phyloP scores from a whole-genome alignment of 2,113 vertebrate species.

The Dicaeum eximium region DNA sequence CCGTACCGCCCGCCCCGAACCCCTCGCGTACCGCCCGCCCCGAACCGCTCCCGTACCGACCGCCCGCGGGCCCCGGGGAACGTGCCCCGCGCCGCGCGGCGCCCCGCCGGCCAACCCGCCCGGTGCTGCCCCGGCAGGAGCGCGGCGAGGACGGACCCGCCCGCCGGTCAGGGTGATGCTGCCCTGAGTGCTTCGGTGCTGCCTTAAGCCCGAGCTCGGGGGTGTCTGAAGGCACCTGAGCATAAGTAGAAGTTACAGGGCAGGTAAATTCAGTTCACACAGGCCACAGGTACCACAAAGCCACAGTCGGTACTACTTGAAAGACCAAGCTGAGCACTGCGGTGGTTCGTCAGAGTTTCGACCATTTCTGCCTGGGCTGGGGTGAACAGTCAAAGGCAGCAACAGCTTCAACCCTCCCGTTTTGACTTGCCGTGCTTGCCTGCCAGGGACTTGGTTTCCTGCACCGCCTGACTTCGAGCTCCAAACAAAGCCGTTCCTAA shows the following conservation, averaged over 20 bases:
- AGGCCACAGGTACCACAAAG: neutral
- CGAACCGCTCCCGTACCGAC: neutral
- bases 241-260: neutral
- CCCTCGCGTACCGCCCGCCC: no score
- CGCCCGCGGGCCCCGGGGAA: accelerated
- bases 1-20: no score
- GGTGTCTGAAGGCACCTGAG: neutral
- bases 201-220: accelerated
- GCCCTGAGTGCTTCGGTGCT: accelerated
- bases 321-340: neutral
- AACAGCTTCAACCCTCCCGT: neutral
- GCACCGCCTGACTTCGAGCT: no score
- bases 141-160: neutral
- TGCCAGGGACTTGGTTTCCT: neutral
- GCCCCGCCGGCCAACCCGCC: neutral
- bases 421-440: accelerated
- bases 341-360: neutral
- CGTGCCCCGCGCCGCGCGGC: accelerated
- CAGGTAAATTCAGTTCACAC: neutral
- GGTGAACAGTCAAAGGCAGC: neutral
- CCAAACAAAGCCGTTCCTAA: neutral
- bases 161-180: accelerated
- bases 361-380: neutral
- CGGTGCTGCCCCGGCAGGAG: neutral
- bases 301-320: neutral